Evolutionary conservation across 1,140 invertebrate genomes (phyloP).

Genomic region (Berghia stephanieae): DNA sequence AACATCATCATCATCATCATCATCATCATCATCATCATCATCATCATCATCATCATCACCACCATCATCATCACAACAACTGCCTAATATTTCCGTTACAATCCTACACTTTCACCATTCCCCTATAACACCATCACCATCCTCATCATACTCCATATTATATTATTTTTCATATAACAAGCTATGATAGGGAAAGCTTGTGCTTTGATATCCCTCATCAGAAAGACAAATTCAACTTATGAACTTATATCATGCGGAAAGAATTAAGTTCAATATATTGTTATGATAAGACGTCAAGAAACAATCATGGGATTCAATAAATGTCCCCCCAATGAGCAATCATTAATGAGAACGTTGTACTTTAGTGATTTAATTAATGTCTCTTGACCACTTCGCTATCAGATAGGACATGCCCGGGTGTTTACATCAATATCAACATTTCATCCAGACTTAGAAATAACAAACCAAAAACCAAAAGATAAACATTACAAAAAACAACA

Average conservation of each 20-base stretch:
- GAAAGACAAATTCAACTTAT: too few relatives aligned
- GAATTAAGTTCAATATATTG: neutral
- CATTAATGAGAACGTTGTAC: neutral
- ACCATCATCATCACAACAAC: too few relatives aligned
- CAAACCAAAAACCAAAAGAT: neutral
- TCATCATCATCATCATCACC: neutral
- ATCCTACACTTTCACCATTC: too few relatives aligned
- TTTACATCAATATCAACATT: neutral
- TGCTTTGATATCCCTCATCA: too few relatives aligned
- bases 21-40: slow-evolving; percentile 11
- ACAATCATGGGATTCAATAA: slow-evolving; percentile 2
- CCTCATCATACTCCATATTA: too few relatives aligned
- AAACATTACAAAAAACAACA: neutral
- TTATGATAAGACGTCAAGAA: neutral
- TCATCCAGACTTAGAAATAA: too few relatives aligned
- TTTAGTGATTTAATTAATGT: neutral
- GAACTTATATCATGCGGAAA: neutral
- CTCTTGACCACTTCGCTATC: neutral
- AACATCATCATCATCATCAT: slow-evolving; percentile 7
- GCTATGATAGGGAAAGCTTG: too few relatives aligned
- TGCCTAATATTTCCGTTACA: neutral
- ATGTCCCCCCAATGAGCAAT: neutral
- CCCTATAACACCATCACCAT: too few relatives aligned
- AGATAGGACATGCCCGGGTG: neutral
- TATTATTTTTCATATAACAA: neutral